phyloP scores from a whole-genome alignment of 2,888 invertebrate species.

The Apotomis turbidana region DNA sequence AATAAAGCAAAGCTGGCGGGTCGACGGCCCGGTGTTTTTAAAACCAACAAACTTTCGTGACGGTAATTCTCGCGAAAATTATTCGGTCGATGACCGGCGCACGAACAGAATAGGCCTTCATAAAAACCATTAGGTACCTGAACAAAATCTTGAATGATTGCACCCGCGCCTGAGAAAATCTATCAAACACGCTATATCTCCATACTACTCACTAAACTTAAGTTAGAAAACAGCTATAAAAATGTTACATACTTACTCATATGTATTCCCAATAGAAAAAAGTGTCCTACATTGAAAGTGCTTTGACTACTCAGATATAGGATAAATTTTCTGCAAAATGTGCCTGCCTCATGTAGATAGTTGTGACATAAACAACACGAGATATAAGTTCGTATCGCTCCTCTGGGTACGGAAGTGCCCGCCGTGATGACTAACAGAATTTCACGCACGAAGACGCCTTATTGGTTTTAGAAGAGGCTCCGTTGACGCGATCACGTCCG shows the following conservation, averaged over 20 bases:
- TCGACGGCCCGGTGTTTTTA: constrained; percentile 59
- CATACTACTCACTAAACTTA: neutral
- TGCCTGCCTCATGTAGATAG: constrained; percentile 15
- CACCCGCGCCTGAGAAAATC: neutral
- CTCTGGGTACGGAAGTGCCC: constrained; percentile 33
- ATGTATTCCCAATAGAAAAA: neutral
- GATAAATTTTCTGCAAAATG: constrained; percentile 6
- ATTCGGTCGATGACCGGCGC: constrained; percentile 61
- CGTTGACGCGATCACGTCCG: constrained; percentile 55
- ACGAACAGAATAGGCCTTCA: constrained; percentile 43
- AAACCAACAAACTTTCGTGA: constrained; percentile 67
- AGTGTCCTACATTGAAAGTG: constrained; percentile 10
- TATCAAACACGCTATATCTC: neutral
- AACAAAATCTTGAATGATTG: constrained; percentile 40
- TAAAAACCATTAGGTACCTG: constrained; percentile 16
- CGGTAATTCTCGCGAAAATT: constrained; percentile 70
- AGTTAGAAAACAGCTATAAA: no score
- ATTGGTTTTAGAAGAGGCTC: constrained; percentile 52
- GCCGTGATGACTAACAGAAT: constrained; percentile 49
- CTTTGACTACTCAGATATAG: constrained; percentile 20
- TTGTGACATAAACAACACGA: constrained; percentile 18
- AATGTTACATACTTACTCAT: neutral
- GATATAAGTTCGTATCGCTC: constrained; percentile 34
- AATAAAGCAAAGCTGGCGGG: constrained; percentile 38
- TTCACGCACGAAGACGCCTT: constrained; percentile 54